A percentile compares a stretch with the other conserved stretches of the same genome.
Conservation (phyloP, 2,113 vertebrate species). For the Garra rufa region DNA sequence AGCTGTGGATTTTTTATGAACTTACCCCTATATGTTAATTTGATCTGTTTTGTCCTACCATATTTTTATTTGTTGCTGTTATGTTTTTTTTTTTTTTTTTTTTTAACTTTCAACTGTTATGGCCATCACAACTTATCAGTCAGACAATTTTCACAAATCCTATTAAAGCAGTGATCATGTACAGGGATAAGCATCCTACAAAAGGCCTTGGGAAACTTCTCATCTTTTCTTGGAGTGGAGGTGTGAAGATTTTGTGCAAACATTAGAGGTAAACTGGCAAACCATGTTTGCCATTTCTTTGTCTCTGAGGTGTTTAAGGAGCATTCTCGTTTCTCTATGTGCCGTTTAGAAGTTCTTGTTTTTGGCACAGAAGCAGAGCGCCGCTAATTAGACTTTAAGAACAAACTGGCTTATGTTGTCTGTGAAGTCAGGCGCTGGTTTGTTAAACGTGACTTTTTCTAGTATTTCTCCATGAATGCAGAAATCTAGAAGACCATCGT, state of each 20-base stretch:
- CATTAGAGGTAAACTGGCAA: conserved; percentile 73
- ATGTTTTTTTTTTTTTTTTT: background rate
- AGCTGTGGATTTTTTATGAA: background rate
- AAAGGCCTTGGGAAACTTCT: conserved; percentile 88
- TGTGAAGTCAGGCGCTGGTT: background rate
- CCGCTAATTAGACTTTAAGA: background rate
- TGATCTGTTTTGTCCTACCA: background rate
- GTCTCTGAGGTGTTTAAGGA: conserved; percentile 57
- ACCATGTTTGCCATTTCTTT: conserved; percentile 66
- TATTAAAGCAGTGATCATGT: background rate
- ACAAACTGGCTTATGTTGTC: background rate
- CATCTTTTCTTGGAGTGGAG: conserved; percentile 78
- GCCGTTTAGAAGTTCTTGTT: background rate
- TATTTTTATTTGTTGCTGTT: background rate
- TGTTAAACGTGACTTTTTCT: background rate
- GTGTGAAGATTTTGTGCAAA: conserved; percentile 82
- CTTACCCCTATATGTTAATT: conserved; percentile 1
- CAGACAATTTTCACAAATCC: background rate
- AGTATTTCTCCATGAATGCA: background rate
- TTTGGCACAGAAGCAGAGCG: background rate
- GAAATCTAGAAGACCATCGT: background rate
- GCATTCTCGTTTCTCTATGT: conserved; percentile 56
- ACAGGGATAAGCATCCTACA: background rate
- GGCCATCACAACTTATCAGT: background rate
- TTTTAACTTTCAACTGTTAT: background rate